Percentiles rank a stretch among this genome's conserved stretches.
Evolutionary conservation across 1,140 invertebrate species (phyloP).

Genomic region (Amphibalanus amphitrite): DNA sequence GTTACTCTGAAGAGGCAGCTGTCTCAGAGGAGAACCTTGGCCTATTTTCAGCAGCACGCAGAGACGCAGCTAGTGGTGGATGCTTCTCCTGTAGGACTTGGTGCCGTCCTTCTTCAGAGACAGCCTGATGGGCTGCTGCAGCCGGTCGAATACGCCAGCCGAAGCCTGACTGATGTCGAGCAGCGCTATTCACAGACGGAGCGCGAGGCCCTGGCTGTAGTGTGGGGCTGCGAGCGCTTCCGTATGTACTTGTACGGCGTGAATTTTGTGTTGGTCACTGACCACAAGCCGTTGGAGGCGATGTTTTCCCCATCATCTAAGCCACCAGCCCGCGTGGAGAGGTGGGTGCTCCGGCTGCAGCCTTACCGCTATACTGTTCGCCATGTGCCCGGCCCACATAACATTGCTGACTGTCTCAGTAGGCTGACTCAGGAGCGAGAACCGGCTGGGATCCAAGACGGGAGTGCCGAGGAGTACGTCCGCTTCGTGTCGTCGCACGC

Average conservation of each 20-base stretch:
- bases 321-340: no score
- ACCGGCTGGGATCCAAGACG: background rate
- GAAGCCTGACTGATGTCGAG: background rate
- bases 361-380: no score
- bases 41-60: background rate
- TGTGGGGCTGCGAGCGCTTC: no score
- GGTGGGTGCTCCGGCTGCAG: no score
- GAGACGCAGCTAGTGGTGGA: background rate
- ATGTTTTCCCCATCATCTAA: no score
- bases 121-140: background rate
- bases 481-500: background rate
- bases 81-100: background rate
- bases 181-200: background rate
- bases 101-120: background rate
- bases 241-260: no score
- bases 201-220: background rate
- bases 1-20: background rate
- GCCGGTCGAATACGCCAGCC: background rate
- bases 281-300: no score
- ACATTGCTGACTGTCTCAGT: background rate
- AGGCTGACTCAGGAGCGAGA: background rate
- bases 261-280: no score
- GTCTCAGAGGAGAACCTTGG: background rate
- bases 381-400: background rate
- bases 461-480: background rate